Evolutionary conservation across 92 coral and sea anemone genomes (phyloP).

Genomic region (Paragorgia papillata): DNA sequence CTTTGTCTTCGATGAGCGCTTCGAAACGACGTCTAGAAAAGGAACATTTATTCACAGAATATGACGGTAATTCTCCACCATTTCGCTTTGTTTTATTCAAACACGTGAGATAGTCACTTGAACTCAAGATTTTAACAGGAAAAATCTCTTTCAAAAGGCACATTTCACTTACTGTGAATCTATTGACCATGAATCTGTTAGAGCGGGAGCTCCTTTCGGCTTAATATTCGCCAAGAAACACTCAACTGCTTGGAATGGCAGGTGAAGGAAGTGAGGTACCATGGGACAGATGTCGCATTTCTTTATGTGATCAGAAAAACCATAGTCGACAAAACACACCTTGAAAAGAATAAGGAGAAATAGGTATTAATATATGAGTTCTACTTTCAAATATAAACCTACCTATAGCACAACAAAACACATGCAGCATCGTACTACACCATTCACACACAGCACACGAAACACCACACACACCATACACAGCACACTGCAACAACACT

Average conservation of each 20-base stretch:
- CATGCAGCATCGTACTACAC: too few species aligned
- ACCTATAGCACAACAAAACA: too few species aligned
- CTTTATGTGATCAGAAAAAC: slow-evolving; percentile 83
- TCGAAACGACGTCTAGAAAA: slow-evolving; percentile 70
- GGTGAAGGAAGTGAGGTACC: slow-evolving; percentile 94
- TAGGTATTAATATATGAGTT: too few species aligned
- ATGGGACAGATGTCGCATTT: slow-evolving; percentile 77
- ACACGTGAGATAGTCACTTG: background rate
- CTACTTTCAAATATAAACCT: too few species aligned
- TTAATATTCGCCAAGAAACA: slow-evolving; percentile 87
- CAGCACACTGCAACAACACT: too few species aligned
- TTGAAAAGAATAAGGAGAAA: slow-evolving; percentile 13
- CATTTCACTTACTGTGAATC: slow-evolving; percentile 57
- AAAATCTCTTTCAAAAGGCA: background rate
- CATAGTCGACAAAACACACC: slow-evolving; percentile 91
- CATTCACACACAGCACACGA: too few species aligned
- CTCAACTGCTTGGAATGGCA: slow-evolving; percentile 95
- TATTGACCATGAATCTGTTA: slow-evolving; percentile 59
- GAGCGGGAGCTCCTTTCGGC: slow-evolving; percentile 45
- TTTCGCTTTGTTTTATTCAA: background rate
- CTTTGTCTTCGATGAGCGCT: slow-evolving; percentile 75
- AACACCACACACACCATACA: too few species aligned
- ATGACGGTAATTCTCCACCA: background rate
- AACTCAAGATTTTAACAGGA: background rate
- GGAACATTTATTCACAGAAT: background rate